A percentile compares a stretch with the other conserved stretches of the same genome.
These are phyloP conservation scores for Stenodema calcarata DNA, from an alignment of 2,888 invertebrate species.

Conservation along the genomic window DNA sequence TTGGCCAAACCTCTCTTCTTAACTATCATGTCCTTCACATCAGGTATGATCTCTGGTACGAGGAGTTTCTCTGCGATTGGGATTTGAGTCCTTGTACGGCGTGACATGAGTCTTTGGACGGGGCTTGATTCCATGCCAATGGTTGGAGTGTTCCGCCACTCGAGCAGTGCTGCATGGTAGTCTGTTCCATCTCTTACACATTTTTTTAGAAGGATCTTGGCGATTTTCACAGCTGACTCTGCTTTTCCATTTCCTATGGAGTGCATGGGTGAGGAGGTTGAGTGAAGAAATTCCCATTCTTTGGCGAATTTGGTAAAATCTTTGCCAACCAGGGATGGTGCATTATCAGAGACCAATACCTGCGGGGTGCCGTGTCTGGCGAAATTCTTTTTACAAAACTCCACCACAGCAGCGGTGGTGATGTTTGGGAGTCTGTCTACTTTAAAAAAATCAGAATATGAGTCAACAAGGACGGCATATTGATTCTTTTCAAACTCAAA, in stretches of 20 bases:
- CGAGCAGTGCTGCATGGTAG: background rate
- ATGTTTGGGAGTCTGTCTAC: background rate
- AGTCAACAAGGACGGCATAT: slow-evolving; percentile 5
- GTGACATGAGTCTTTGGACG: background rate
- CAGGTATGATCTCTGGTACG: too few relatives aligned
- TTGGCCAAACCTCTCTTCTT: too few relatives aligned
- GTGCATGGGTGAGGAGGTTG: background rate
- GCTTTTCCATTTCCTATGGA: background rate
- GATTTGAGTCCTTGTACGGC: background rate
- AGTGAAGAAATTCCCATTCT: background rate
- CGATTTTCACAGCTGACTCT: background rate
- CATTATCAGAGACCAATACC: slow-evolving; percentile 25
- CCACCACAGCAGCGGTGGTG: background rate
- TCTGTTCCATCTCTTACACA: background rate
- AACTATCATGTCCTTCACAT: too few relatives aligned
- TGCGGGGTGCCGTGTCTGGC: background rate
- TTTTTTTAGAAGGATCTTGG: background rate
- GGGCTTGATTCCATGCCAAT: background rate
- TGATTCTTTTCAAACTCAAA: background rate
- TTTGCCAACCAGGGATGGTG: background rate
- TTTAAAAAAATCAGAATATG: slow-evolving; percentile 40
- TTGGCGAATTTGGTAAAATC: background rate
- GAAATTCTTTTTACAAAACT: too few relatives aligned
- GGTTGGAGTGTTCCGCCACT: too few relatives aligned
- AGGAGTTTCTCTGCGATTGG: too few relatives aligned